These are phyloP conservation scores for Fregetta grallaria DNA, from an alignment of 2,113 vertebrate species.

Conservation along the genomic window DNA sequence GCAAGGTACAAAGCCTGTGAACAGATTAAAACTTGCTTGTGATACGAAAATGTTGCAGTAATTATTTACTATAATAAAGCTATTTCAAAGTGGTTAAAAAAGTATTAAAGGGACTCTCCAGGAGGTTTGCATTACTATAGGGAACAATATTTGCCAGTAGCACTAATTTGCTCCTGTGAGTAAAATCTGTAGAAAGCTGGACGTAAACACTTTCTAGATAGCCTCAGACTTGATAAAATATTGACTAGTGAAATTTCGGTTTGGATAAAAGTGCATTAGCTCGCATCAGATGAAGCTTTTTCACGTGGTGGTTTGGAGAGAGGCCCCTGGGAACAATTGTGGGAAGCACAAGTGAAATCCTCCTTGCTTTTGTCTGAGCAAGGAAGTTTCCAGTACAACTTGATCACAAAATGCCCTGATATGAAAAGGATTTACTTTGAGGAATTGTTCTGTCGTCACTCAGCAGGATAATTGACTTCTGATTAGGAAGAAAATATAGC, in stretches of 20 bases:
- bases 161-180: neutral
- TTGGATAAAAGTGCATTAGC: neutral
- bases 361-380: neutral
- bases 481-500: neutral
- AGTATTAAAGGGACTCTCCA: neutral
- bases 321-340: neutral
- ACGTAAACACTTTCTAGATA: neutral
- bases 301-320: neutral
- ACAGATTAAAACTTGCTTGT: neutral
- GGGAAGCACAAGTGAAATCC: neutral
- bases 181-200: neutral
- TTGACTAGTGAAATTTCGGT: neutral
- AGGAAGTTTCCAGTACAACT: neutral
- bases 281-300: neutral
- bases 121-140: neutral
- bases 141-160: neutral
- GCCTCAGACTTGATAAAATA: neutral
- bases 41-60: neutral
- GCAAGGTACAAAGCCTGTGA: neutral
- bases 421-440: neutral
- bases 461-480: conserved; percentile 11
- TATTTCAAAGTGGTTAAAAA: neutral
- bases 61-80: neutral
- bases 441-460: conserved; percentile 13
- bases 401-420: neutral